These are phyloP conservation scores for Prosopocoilus inquinatus DNA, from an alignment of 2,888 invertebrate species.

Conservation along the genomic window DNA sequence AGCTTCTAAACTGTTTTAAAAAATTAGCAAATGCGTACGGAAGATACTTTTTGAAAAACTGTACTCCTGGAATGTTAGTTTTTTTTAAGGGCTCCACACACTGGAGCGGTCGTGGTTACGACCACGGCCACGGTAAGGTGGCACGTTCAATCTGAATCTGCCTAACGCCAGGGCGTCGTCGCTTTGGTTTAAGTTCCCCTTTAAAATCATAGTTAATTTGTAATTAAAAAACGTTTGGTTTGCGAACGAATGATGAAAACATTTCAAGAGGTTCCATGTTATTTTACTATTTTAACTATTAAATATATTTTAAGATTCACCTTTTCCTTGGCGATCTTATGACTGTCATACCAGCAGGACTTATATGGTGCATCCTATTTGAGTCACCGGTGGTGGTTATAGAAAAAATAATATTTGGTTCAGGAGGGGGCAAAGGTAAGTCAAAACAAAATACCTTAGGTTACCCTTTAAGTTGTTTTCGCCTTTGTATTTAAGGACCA, in stretches of 20 bases:
- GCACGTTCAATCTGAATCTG: too few species aligned
- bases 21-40: neutral
- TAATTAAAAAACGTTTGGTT: too few species aligned
- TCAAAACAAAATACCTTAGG: neutral
- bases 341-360: constrained; percentile 43
- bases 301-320: constrained; percentile 41
- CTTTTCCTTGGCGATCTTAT: constrained; percentile 51
- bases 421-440: constrained; percentile 4
- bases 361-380: constrained; percentile 51
- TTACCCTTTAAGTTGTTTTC: neutral
- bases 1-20: neutral
- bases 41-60: neutral
- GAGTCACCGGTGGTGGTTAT: constrained; percentile 53
- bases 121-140: too few species aligned
- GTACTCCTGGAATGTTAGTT: neutral
- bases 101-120: too few species aligned
- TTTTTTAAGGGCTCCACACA: too few species aligned
- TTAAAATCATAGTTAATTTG: too few species aligned
- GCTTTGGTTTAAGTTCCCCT: too few species aligned
- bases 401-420: constrained; percentile 42
- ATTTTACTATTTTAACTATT: neutral
- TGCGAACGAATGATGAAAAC: too few species aligned
- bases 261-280: too few species aligned
- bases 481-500: neutral
- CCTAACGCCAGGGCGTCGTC: too few species aligned